A percentile compares a stretch with the other conserved stretches of the same genome.
These are phyloP conservation scores for Drosophila navojoa DNA, from an alignment of 1,140 invertebrate species.

Conservation along the genomic window DNA sequence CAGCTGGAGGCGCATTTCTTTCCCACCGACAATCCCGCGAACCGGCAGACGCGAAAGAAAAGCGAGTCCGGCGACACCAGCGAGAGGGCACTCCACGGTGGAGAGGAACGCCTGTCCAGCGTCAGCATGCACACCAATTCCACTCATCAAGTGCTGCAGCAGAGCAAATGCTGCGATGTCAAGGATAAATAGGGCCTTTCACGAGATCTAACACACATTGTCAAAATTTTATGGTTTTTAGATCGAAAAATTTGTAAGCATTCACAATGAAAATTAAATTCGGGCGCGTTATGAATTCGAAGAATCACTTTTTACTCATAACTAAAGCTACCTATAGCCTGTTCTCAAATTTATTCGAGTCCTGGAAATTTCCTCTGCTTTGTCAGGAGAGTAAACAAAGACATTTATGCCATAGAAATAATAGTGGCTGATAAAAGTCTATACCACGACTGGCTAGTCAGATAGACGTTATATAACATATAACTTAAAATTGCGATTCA, in stretches of 20 bases:
- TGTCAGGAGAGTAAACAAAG: too few relatives aligned
- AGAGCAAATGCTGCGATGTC: slow-evolving; percentile 1
- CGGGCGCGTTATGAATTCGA: background rate
- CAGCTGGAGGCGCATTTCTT: slow-evolving; percentile 67
- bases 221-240: slow-evolving; percentile 35
- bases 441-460: too few relatives aligned
- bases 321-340: too few relatives aligned
- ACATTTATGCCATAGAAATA: too few relatives aligned
- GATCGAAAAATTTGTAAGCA: slow-evolving; percentile 10
- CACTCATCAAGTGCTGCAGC: background rate
- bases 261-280: slow-evolving; percentile 10
- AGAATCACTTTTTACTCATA: too few relatives aligned
- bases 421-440: too few relatives aligned
- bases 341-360: too few relatives aligned
- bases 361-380: too few relatives aligned
- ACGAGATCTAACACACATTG: slow-evolving; percentile 1
- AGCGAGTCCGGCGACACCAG: background rate
- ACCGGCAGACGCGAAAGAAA: background rate
- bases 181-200: background rate
- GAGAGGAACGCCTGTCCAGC: background rate
- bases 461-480: too few relatives aligned
- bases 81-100: background rate
- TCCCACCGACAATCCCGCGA: slow-evolving; percentile 21
- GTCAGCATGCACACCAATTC: background rate
- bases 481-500: too few relatives aligned